phyloP scores from a whole-genome alignment of 2,113 vertebrate species.

The Gavialis gangeticus region DNA sequence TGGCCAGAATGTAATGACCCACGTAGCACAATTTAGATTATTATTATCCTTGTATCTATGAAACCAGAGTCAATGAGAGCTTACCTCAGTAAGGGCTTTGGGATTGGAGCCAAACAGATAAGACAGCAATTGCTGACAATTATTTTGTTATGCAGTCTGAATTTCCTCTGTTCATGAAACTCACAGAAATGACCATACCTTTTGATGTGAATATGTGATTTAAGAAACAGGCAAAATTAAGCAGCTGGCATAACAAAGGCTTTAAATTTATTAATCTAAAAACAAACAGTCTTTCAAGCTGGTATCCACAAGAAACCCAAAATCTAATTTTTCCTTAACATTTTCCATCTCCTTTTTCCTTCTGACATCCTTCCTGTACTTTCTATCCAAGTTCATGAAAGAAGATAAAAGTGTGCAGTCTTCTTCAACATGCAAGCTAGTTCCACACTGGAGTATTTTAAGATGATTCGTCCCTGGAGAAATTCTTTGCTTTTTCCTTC shows the following conservation, averaged over 20 bases:
- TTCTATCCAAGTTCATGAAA: conserved; percentile 2
- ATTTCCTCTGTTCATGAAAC: not conserved
- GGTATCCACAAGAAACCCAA: not conserved
- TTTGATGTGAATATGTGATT: not conserved
- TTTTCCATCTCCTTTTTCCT: not conserved
- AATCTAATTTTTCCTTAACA: not conserved
- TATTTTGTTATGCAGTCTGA: not conserved
- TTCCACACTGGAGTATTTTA: not conserved
- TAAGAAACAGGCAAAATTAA: not conserved
- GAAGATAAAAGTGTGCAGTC: not conserved
- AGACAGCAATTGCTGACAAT: not conserved
- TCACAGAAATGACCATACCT: not conserved
- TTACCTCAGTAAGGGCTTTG: not conserved
- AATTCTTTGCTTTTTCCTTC: conserved; percentile 18
- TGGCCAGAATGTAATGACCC: not conserved
- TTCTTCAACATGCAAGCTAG: conserved; percentile 1
- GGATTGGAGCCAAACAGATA: not conserved
- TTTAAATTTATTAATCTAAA: not conserved
- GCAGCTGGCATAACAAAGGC: not conserved
- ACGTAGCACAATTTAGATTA: not conserved
- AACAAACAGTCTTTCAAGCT: not conserved
- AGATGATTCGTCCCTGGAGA: conserved; percentile 18
- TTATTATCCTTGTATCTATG: not conserved
- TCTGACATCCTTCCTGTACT: not conserved
- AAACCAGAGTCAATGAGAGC: not conserved